phyloP scores from a whole-genome alignment of 2,888 invertebrate genomes.

The Choristoneura rosaceana region DNA sequence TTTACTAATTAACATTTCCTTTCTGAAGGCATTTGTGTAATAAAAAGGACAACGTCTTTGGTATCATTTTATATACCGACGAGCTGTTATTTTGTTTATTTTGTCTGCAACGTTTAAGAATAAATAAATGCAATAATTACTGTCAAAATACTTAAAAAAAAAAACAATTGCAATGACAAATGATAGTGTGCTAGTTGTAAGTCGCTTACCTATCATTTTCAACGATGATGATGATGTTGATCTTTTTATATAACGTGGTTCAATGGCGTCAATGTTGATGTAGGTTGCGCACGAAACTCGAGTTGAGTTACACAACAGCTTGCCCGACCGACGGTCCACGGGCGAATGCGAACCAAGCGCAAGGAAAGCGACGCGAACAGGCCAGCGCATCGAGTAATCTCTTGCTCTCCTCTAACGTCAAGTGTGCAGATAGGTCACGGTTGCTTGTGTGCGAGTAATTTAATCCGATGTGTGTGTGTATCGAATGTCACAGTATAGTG shows the following conservation, averaged over 20 bases:
- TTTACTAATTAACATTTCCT: too few relatives aligned
- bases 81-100: too few relatives aligned
- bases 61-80: not conserved
- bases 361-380: slow-evolving; percentile 37
- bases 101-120: not conserved
- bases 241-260: slow-evolving; percentile 60
- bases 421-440: slow-evolving; percentile 40
- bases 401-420: slow-evolving; percentile 42
- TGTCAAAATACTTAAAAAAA: not conserved
- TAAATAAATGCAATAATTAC: not conserved
- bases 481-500: slow-evolving; percentile 9
- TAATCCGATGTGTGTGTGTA: slow-evolving; percentile 29
- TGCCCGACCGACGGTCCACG: slow-evolving; percentile 71
- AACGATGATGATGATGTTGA: slow-evolving; percentile 64
- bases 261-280: slow-evolving; percentile 82
- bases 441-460: slow-evolving; percentile 23
- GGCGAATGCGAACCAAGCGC: slow-evolving; percentile 68
- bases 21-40: too few relatives aligned
- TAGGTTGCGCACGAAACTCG: slow-evolving; percentile 76
- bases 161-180: not conserved
- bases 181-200: slow-evolving; percentile 33
- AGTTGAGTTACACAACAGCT: slow-evolving; percentile 60
- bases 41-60: not conserved
- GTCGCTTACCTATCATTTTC: slow-evolving; percentile 79
- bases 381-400: slow-evolving; percentile 40